phyloP scores from a whole-genome alignment of 2,888 invertebrate genomes.

The Cryptocephalus moraei region DNA sequence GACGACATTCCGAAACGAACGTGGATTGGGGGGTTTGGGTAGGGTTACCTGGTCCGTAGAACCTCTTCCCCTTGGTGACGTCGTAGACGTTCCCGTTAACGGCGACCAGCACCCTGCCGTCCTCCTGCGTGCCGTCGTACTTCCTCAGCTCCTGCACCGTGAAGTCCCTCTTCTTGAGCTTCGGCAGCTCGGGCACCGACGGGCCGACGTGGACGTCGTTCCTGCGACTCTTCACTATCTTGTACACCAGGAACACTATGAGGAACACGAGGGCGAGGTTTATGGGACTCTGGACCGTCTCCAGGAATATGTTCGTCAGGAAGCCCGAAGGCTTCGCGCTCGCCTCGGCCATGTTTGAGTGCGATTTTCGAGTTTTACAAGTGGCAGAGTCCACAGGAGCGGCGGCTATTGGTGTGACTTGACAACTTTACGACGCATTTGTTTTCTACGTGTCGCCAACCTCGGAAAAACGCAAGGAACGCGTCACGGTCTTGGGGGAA shows the following conservation, averaged over 20 bases:
- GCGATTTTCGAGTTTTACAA: conserved; percentile 2
- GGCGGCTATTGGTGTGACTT: conserved; percentile 2
- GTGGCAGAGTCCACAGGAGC: no score
- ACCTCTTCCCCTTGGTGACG: conserved; percentile 79
- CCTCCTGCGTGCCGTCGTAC: conserved; percentile 77
- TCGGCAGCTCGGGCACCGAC: conserved; percentile 58
- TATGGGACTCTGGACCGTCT: conserved; percentile 60
- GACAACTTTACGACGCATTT: conserved; percentile 5
- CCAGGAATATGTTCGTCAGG: conserved; percentile 41
- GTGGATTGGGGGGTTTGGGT: no score
- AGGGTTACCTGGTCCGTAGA: conserved; percentile 83
- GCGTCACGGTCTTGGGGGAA: no score
- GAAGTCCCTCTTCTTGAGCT: conserved; percentile 81
- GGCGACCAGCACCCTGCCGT: conserved; percentile 82
- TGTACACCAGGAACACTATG: conserved; percentile 62
- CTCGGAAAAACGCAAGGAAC: no score
- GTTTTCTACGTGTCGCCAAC: no score
- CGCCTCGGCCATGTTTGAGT: conserved; percentile 31
- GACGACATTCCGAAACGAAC: no score
- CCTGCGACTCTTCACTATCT: conserved; percentile 54
- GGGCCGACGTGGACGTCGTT: conserved; percentile 29
- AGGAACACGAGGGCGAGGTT: conserved; percentile 59
- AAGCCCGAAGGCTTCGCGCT: conserved; percentile 22
- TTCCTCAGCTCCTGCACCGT: conserved; percentile 75
- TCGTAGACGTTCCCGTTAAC: conserved; percentile 95